Base-by-base conservation (phyloP, 2,888 invertebrate genomes). In the Dolichopus griseipennis region DNA sequence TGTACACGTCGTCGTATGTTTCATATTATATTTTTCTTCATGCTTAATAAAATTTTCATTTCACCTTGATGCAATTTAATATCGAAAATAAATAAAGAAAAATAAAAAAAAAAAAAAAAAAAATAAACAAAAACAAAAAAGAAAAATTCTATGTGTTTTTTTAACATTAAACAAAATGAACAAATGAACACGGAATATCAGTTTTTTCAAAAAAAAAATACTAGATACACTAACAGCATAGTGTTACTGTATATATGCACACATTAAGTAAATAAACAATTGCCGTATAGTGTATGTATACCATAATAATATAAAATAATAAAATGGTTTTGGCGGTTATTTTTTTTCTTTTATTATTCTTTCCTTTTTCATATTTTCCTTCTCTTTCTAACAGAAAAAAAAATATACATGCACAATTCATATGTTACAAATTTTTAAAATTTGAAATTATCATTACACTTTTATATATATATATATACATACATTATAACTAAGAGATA, bases 31-130 rank as follows among this genome's bases (percentile, higher is more conserved):
- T 37, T 37, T 52, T 52, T 52, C 52, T 52, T 52, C 52, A 52
- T 52, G 52, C 18, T 52, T 52, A 52, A 52, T 52, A 52, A 52
- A 52, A 52, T 52, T 52, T 52, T 52, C 52, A 52, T 52, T 52
- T 52, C 52, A 52, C 52, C 52, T 52, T 52, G 52, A 52, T 52
- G 52, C 52, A 52, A 52, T 52, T 52, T 52, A 52, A 52, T 52
- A 52, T 52, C 52, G 52, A n/a, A 52, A 52, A 52, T 6, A 52
- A 43, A 43, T 10, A 43, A 43, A 6, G 7, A 43, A 15, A 43
- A 43, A 9, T 43, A 15, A 43, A 43, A 12, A 43, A 43, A 9
- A 43, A 43, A 34, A 52, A 52, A 52, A n/a, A 18, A 2, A 52
- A 52, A 52, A 15, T 2, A 12, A 1, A 52, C 18, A 52, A n/a